Evolutionary conservation across 2,113 vertebrate genomes (phyloP), one percentile per base, ranked within the genome.

Genomic region (Chlorodrepanis virens): DNA sequence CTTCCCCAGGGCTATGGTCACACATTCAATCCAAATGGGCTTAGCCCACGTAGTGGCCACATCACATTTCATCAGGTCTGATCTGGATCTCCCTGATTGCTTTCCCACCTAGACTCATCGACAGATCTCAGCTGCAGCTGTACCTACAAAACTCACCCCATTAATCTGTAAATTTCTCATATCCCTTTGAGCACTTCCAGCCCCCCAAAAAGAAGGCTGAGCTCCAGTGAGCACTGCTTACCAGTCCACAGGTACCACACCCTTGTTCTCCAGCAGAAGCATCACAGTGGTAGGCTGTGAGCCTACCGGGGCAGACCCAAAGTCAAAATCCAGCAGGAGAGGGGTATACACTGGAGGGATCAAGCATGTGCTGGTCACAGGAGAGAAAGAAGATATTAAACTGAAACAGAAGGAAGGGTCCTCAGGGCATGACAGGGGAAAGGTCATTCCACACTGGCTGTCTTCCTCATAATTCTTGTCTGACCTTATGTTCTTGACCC

Each of bases 181-280:
- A 49, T 7, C n/a, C 17, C 39, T 76, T 14, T 12, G 17, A 91
- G 35, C 12, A 54, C 45, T 83, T 80, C 24, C 35, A 44, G 25
- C 25, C 4, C 5, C 56, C 40, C 18, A 7, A 33, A 69, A 78
- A 69, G 50, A 79, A 72, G 16, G 42, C 13, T 86, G 47, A 61
- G 63, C 29, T 64, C 52, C 40, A 64, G 25, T 3, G 33, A 82
- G 20, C 23, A 28, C 64, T 49, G 44, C 98, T 82, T 96, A 99
- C 99, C 99, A 99, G 56, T 99, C 97, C 42, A 98, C 98, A 68
- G 98, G 97, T 69, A 99, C 93, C 75, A 96, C 96, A 8, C 99
- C 98, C 1, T 90, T 98, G 97, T 99, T 99, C 78, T 97, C 96
- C 94, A 99, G 94, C 96, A 98, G 97, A 54, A 99, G 97, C 45